Conservation (phyloP, 2,888 invertebrate species). For the Acleris emargana region DNA sequence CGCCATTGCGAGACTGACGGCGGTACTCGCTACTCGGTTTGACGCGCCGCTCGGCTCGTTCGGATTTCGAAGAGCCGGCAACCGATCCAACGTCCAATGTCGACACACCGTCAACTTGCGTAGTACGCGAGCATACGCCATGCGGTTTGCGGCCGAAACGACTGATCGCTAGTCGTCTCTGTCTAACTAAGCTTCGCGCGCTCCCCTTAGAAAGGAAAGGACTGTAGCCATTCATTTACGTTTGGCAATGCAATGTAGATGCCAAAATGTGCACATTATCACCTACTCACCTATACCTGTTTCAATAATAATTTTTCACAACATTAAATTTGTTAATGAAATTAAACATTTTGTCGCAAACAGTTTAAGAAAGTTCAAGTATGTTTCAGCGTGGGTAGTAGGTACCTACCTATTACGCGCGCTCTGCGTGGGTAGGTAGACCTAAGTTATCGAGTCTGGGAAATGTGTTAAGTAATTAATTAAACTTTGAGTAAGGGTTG, state of each 20-base stretch:
- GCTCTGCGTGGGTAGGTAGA: too few species aligned
- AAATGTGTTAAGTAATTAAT: too few species aligned
- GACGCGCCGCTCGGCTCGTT: constrained; percentile 49
- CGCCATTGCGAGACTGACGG: constrained; percentile 82
- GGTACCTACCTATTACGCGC: too few species aligned
- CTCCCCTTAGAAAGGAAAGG: constrained; percentile 54
- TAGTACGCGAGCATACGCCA: constrained; percentile 79
- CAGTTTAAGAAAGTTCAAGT: too few species aligned
- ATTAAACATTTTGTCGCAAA: too few species aligned
- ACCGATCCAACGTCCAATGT: constrained; percentile 82
- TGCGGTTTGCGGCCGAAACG: constrained; percentile 57
- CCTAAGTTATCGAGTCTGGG: too few species aligned
- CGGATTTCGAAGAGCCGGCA: constrained; percentile 75
- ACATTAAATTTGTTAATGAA: constrained; percentile 13
- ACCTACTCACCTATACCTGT: constrained; percentile 29
- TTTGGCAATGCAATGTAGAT: constrained; percentile 68
- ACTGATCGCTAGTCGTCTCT: constrained; percentile 55
- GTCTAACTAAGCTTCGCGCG: constrained; percentile 48
- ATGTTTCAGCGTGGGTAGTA: too few species aligned
- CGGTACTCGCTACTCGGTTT: constrained; percentile 37
- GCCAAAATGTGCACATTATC: constrained; percentile 36
- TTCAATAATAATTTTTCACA: constrained; percentile 29
- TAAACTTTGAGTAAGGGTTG: too few species aligned
- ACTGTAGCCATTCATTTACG: constrained; percentile 77
- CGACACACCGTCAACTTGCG: constrained; percentile 83